phyloP scores from a whole-genome alignment of 2,797 vertebrate genomes.

The Eulemur mongoz region DNA sequence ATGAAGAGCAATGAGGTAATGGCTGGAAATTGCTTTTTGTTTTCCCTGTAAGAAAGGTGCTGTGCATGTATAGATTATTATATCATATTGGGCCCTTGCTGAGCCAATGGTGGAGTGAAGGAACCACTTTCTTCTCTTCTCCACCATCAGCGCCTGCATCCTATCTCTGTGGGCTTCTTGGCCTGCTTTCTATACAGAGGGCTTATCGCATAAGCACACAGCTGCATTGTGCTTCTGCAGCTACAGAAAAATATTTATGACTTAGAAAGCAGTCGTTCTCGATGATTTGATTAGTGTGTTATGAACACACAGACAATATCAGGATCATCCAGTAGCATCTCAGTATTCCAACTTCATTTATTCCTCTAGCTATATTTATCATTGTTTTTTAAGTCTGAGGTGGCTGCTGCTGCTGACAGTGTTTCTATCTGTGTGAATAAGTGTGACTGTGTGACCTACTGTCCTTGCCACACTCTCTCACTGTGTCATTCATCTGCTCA shows the following conservation, averaged over 20 bases:
- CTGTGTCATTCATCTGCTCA: neutral
- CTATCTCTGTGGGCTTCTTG: neutral
- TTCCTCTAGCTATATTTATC: neutral
- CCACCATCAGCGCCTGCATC: neutral
- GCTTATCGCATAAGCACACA: neutral
- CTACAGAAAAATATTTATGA: slow-evolving; percentile 11
- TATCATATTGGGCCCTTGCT: neutral
- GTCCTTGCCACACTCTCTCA: neutral
- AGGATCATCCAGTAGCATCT: neutral
- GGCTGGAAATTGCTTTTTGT: slow-evolving; percentile 12
- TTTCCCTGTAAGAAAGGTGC: neutral
- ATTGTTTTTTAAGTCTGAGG: neutral
- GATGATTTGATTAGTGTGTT: neutral
- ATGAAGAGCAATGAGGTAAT: neutral
- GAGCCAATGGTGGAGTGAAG: neutral
- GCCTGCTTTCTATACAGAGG: neutral
- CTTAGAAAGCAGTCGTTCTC: neutral
- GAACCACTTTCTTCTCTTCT: neutral
- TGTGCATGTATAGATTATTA: neutral
- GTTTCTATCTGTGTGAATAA: neutral
- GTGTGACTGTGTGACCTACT: neutral
- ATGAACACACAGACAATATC: neutral
- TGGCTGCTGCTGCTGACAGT: neutral
- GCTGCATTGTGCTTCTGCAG: slow-evolving; percentile 25
- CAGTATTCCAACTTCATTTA: neutral